Conservation (phyloP, 1,140 invertebrate species). For the Zaprionus inermis region DNA sequence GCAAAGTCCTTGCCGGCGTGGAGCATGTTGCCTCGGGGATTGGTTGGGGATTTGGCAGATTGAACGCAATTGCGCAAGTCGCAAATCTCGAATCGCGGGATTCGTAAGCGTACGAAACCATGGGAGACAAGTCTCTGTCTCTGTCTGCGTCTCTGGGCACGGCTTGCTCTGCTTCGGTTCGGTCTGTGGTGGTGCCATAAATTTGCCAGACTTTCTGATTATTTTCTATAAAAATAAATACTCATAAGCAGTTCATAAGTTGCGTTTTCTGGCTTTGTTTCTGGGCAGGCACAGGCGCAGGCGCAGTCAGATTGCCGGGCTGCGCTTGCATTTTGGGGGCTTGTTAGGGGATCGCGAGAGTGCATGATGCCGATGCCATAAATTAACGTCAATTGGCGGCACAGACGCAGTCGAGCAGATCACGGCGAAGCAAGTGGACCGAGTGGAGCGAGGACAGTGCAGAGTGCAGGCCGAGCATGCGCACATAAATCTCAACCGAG, state of each 20-base stretch:
- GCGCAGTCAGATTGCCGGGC: slow-evolving; percentile 13
- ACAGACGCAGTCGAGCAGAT: slow-evolving; percentile 39
- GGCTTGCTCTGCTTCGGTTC: slow-evolving; percentile 13
- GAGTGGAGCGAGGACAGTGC: slow-evolving; percentile 1
- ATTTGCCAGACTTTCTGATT: slow-evolving; percentile 74
- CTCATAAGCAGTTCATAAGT: slow-evolving; percentile 80
- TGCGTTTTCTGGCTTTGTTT: slow-evolving; percentile 61
- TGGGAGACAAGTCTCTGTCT: slow-evolving; percentile 6
- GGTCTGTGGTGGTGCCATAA: slow-evolving; percentile 58
- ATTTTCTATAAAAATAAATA: slow-evolving; percentile 80
- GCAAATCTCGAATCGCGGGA: slow-evolving; percentile 1
- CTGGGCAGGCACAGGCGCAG: not conserved
- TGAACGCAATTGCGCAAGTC: slow-evolving; percentile 44
- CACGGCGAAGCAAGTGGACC: slow-evolving; percentile 16
- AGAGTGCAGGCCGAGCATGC: slow-evolving; percentile 57
- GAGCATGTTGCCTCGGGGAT: slow-evolving; percentile 1
- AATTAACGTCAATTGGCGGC: slow-evolving; percentile 79
- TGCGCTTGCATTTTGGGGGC: slow-evolving; percentile 17
- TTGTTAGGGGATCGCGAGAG: slow-evolving; percentile 46
- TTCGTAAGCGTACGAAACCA: slow-evolving; percentile 5
- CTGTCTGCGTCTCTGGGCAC: too few species aligned
- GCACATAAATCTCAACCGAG: slow-evolving; percentile 71
- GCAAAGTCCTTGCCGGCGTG: slow-evolving; percentile 24
- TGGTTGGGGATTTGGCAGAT: slow-evolving; percentile 10
- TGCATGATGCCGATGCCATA: slow-evolving; percentile 70